Percentiles rank a stretch among this genome's conserved stretches.
Evolutionary conservation across 1,140 invertebrate genomes (phyloP).

Genomic region (Sipha flava): DNA sequence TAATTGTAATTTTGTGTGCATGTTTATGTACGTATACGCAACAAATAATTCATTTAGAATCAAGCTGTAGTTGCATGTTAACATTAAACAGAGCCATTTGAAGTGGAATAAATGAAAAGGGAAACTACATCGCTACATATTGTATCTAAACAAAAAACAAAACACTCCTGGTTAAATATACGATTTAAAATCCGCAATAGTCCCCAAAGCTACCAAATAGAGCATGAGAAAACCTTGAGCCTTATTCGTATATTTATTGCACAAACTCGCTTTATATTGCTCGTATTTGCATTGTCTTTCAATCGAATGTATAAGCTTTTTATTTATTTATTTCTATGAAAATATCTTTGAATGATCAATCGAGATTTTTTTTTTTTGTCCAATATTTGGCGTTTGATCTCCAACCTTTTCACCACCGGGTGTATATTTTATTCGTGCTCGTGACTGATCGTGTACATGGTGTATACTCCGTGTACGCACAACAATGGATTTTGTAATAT

Average conservation of each 20-base stretch:
- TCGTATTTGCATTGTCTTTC: background rate
- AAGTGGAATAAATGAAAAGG: no score
- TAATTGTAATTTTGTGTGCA: background rate
- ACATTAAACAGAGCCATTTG: no score
- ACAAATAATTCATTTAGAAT: no score
- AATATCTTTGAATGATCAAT: background rate
- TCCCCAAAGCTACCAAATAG: constrained; percentile 2
- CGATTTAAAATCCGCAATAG: background rate
- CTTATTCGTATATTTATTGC: background rate
- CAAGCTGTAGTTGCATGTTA: no score
- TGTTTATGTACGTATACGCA: no score
- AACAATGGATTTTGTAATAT: constrained; percentile 14
- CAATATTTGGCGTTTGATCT: background rate
- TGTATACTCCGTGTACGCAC: background rate
- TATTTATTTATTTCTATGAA: no score
- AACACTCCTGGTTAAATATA: background rate
- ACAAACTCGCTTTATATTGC: background rate
- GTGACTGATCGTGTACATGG: background rate
- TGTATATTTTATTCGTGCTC: background rate
- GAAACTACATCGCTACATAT: background rate
- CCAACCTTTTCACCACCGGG: background rate
- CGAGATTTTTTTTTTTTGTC: background rate
- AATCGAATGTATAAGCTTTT: no score
- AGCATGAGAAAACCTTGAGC: constrained; percentile 1
- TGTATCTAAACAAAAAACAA: no score